A percentile compares a stretch with the other conserved stretches of the same genome.
Evolutionary conservation across 1,140 invertebrate species (phyloP).

Genomic region (Pantala flavescens): DNA sequence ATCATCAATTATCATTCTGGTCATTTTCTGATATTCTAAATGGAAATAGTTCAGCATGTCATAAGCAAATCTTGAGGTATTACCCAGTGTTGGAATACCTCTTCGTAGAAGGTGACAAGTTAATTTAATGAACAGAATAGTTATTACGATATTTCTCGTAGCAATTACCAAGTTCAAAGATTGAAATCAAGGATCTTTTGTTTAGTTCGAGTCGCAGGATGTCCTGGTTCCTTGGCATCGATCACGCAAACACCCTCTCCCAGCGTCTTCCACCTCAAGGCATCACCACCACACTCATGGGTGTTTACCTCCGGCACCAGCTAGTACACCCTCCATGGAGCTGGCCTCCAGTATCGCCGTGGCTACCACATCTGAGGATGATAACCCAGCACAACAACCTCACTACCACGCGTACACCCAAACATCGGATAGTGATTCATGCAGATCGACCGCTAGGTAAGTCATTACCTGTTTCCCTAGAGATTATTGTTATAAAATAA

Average conservation of each 20-base stretch:
- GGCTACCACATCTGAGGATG: constrained; percentile 45
- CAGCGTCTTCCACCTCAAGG: constrained; percentile 24
- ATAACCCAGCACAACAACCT: constrained; percentile 33
- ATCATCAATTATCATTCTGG: no score
- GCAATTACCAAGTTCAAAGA: no score
- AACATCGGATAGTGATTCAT: constrained; percentile 47
- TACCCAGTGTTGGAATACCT: no score
- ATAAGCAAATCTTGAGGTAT: no score
- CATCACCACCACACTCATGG: constrained; percentile 21
- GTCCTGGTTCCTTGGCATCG: constrained; percentile 90
- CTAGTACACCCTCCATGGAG: constrained; percentile 51
- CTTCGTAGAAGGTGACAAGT: no score
- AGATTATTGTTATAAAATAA: no score
- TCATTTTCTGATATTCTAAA: no score
- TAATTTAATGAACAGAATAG: no score
- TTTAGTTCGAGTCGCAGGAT: constrained; percentile 78
- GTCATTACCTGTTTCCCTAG: neutral
- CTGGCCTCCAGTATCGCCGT: constrained; percentile 37
- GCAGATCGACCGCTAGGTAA: constrained; percentile 31
- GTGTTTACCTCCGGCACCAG: neutral
- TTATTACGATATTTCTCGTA: no score
- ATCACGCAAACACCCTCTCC: constrained; percentile 51
- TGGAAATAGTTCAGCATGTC: no score
- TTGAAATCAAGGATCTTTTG: no score
- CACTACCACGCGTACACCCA: constrained; percentile 57